phyloP scores from a whole-genome alignment of 2,888 invertebrate genomes.

The Criorhina ranunculi region DNA sequence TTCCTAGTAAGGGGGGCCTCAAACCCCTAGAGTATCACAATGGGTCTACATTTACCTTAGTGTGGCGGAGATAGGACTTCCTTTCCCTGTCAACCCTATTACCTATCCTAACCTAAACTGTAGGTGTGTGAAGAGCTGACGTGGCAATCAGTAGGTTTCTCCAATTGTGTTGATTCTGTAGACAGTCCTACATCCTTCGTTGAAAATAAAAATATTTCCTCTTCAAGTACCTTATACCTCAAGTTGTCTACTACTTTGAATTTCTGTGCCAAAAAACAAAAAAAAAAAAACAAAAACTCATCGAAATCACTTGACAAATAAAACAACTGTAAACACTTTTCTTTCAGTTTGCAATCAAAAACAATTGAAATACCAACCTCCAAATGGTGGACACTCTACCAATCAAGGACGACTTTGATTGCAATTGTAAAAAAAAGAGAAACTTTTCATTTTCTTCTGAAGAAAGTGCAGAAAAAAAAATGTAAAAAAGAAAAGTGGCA shows the following conservation, averaged over 20 bases:
- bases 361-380: conserved; percentile 47
- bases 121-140: no score
- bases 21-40: no score
- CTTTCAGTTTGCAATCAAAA: conserved; percentile 50
- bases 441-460: neutral
- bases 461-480: conserved; percentile 15
- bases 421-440: conserved; percentile 52
- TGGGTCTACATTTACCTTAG: no score
- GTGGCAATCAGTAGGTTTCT: no score
- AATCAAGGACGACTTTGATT: conserved; percentile 64
- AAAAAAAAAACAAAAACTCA: neutral
- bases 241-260: conserved; percentile 22
- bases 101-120: no score
- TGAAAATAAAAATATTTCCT: neutral
- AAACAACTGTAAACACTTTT: conserved; percentile 52
- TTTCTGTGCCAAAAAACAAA: conserved; percentile 1
- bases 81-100: no score
- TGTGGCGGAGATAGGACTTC: no score
- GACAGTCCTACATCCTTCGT: no score
- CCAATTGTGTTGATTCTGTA: no score
- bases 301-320: conserved; percentile 25
- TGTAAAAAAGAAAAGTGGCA: conserved; percentile 25
- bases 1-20: no score
- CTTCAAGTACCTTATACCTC: conserved; percentile 14
- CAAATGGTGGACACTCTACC: conserved; percentile 43